Conservation (phyloP, 2,888 invertebrate species). For the Epinotia demarniana region DNA sequence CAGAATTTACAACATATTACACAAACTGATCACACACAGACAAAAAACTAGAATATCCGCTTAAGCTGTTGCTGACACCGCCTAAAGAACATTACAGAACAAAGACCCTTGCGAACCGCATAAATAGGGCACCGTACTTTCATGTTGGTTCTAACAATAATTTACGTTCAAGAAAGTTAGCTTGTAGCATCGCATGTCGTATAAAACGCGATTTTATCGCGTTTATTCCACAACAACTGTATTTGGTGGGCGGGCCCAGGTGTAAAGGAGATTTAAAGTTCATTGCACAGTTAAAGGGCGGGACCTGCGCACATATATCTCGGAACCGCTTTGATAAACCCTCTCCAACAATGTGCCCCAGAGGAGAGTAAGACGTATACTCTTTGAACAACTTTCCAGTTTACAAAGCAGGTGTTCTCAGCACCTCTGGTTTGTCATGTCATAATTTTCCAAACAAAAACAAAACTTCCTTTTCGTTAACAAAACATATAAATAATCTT, state of each 20-base stretch:
- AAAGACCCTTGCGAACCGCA: slow-evolving; percentile 39
- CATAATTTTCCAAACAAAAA: slow-evolving; percentile 46
- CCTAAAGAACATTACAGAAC: slow-evolving; percentile 48
- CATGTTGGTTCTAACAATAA: slow-evolving; percentile 54
- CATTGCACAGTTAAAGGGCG: slow-evolving; percentile 79
- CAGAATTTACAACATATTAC: slow-evolving; percentile 20
- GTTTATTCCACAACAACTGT: slow-evolving; percentile 73
- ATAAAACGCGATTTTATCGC: slow-evolving; percentile 74
- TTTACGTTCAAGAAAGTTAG: slow-evolving; percentile 61
- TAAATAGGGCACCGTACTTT: slow-evolving; percentile 49
- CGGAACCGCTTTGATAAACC: slow-evolving; percentile 72
- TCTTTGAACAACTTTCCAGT: slow-evolving; percentile 57
- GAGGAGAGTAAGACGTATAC: slow-evolving; percentile 59
- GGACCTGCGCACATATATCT: slow-evolving; percentile 73
- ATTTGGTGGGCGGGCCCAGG: slow-evolving; percentile 78
- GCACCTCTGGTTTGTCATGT: slow-evolving; percentile 49
- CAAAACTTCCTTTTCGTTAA: slow-evolving; percentile 45
- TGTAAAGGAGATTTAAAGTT: slow-evolving; percentile 80
- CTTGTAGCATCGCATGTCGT: slow-evolving; percentile 68
- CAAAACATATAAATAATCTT: slow-evolving; percentile 7
- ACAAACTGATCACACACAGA: slow-evolving; percentile 23
- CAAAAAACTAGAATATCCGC: slow-evolving; percentile 47
- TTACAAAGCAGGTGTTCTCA: slow-evolving; percentile 49
- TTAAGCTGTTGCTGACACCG: slow-evolving; percentile 51
- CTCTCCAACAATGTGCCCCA: slow-evolving; percentile 63